These are phyloP conservation scores for Catharus minimus DNA, from an alignment of 2,113 vertebrate species.

Conservation along the genomic window DNA sequence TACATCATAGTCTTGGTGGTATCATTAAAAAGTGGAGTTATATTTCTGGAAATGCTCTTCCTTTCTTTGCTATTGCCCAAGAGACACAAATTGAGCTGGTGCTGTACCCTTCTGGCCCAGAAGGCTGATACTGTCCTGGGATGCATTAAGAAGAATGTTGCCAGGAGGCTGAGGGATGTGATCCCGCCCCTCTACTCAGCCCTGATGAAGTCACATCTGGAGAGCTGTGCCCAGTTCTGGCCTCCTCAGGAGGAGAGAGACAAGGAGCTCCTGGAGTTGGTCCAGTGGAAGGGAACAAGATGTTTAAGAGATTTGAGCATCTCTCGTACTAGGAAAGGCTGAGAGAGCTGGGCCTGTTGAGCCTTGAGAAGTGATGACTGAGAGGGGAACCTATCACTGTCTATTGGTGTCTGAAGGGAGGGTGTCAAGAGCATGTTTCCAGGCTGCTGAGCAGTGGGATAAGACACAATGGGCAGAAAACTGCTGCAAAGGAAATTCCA, in stretches of 20 bases:
- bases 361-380: fast-evolving
- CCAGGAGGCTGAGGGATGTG: neutral
- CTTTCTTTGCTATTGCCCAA: neutral
- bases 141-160: neutral
- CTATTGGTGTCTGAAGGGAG: neutral
- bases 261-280: neutral
- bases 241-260: fast-evolving
- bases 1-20: neutral
- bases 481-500: neutral
- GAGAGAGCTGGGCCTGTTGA: neutral
- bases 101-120: neutral
- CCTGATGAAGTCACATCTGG: neutral
- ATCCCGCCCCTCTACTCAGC: neutral
- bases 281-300: neutral
- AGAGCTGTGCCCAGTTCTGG: neutral
- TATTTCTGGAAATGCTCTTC: neutral
- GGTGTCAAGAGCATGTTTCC: neutral
- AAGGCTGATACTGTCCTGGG: fast-evolving
- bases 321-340: neutral
- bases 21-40: neutral
- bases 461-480: neutral
- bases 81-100: neutral
- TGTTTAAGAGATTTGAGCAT: neutral
- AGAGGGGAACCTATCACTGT: neutral
- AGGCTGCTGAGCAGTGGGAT: neutral